Conservation (phyloP, 2,113 vertebrate genomes). For the Stercorarius parasiticus region DNA sequence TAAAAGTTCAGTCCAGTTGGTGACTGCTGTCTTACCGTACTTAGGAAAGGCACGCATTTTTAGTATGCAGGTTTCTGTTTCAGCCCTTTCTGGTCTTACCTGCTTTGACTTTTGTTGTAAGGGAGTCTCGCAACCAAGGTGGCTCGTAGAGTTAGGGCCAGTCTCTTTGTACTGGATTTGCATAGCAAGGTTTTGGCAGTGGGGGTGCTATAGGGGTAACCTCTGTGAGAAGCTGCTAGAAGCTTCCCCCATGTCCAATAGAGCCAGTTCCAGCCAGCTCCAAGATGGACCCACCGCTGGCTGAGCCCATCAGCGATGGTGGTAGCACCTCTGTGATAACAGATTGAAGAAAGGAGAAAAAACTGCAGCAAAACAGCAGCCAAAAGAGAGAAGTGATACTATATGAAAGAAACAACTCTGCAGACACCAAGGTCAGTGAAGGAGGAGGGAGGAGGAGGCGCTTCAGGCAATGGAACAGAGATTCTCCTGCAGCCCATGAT, state of each 20-base stretch:
- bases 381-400: not conserved
- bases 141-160: accelerated
- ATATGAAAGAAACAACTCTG: not conserved
- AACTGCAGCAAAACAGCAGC: not conserved
- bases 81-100: not conserved
- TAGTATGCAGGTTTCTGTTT: not conserved
- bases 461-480: not conserved
- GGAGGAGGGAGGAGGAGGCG: not conserved
- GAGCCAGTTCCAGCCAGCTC: not conserved
- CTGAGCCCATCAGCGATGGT: not conserved
- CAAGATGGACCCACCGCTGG: not conserved
- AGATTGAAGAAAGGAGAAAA: not conserved
- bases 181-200: not conserved
- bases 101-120: not conserved
- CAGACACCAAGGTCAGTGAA: not conserved
- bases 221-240: not conserved
- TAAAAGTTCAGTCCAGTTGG: not conserved
- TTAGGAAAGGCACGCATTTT: accelerated
- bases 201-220: not conserved
- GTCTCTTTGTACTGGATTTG: not conserved
- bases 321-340: not conserved
- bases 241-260: not conserved
- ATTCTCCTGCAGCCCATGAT: not conserved
- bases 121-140: not conserved
- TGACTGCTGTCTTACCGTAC: not conserved